These are phyloP conservation scores for Maniola jurtina DNA, from an alignment of 1,140 invertebrate species.

Conservation along the genomic window DNA sequence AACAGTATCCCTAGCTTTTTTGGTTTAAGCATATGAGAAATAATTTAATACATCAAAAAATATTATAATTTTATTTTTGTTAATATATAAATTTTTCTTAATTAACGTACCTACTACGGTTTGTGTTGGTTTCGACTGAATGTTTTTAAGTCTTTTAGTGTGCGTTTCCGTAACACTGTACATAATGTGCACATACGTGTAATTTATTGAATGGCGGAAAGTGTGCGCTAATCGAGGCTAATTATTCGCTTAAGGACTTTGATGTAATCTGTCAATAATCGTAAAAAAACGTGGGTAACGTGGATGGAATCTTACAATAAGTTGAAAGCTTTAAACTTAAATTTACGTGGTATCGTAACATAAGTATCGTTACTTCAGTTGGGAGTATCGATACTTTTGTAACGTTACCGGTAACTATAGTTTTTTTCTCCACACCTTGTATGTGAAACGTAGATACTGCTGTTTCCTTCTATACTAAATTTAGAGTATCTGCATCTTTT, in stretches of 20 bases:
- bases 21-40: conserved; percentile 54
- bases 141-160: conserved; percentile 8
- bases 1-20: conserved; percentile 48
- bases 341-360: no score
- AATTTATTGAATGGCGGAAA: conserved; percentile 49
- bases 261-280: background rate
- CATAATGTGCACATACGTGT: conserved; percentile 57
- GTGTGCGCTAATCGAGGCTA: background rate
- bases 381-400: background rate
- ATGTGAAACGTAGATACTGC: no score
- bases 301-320: no score
- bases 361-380: no score
- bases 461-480: no score
- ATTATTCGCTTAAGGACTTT: background rate
- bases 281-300: background rate
- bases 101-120: conserved; percentile 32
- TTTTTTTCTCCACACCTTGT: background rate
- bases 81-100: conserved; percentile 37
- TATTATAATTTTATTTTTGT: conserved; percentile 44
- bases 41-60: conserved; percentile 73
- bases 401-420: background rate
- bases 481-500: no score
- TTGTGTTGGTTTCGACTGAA: conserved; percentile 31
- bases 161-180: conserved; percentile 53
- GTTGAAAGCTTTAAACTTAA: no score